Evolutionary conservation across 2,113 vertebrate species (phyloP), one percentile per base, ranked within the genome.

Genomic region (Gavia stellata): DNA sequence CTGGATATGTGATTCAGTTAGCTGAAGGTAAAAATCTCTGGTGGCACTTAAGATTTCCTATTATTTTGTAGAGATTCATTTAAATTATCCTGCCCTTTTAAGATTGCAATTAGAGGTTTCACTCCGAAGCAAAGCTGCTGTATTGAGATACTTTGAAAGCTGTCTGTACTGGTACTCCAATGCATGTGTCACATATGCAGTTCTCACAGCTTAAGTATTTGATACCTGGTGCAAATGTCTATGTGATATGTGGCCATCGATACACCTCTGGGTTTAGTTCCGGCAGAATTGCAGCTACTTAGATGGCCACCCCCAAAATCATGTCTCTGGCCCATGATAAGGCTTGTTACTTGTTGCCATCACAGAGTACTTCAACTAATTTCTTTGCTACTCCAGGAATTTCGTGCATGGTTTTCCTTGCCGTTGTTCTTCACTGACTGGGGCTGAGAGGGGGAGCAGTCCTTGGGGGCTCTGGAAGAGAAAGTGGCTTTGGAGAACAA

Each of bases 281-380:
- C 84, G 40, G 4, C 33, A 72, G 42, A 92, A 50, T 0, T 36
- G 6, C 24, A 63, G 6, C 26, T 70, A 5, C 34, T 50, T 70
- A 18, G 5, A 47, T 66, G 17, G 17, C 9, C 7, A 62, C 4
- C 12, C 66, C 50, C 23, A 68, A 58, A 73, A 78, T 58, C 33
- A 31, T 0, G 0, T 33, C 13, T 67, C 34, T 52, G 26, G 17
- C 5, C 20, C n/a, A 4, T 25, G 14, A 29, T 9, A 38, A 20
- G 14, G 11, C 29, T 81, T 50, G 14, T 45, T 71, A 13, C 23
- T 55, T 38, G 8, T 29, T 79, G 38, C 26, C 7, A 2, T 66
- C 31, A 40, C 11, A 21, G n/a, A 70, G 7, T 50, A 18, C 6
- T 6, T 73, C 1, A 38, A 38, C 17, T 56, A 14, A 65, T 55